Base-by-base conservation (phyloP, 2,888 invertebrate species). In the Rhingia rostrata region DNA sequence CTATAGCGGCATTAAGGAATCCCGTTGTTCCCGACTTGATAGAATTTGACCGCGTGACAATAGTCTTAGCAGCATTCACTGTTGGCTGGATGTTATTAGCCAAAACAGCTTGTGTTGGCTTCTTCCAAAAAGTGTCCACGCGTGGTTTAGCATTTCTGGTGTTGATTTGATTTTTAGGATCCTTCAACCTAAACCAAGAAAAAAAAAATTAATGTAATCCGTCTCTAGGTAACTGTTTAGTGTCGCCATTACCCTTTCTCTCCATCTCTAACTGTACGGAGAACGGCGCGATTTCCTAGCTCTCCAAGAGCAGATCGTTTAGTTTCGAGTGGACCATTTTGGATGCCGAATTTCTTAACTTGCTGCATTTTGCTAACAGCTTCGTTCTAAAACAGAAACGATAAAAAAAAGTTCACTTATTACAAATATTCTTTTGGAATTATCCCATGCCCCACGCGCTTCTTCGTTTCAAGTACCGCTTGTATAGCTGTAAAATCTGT, bases 281-380 rank as follows among this genome's bases (percentile, higher is more conserved):
- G 89, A 4, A 90, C 77, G 12, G 92, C 92, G 78, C 92, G 92
- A 87, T 93, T 93, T 33, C 93, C 92, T 61, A 93, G 89, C 87
- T 93, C 93, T 4, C 93, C 93, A 43, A 93, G 88, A 12, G 92
- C 93, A 30, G 93, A 90, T 85, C 93, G 89, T 84, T 90, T 91
- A 49, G 88, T 86, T 51, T 88, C 88, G 2, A 14, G 87, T 86
- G 85, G 86, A 45, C 88, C 86, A 78, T 88, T 88, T 60, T 88
- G 87, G 69, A 87, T 87, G 74, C 87, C 88, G 74, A 90, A 60
- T 87, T 91, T 91, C 82, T 90, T 90, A 2, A 88, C 87, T 60
- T 88, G 89, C 39, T 88, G 89, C 10, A 87, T 83, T 37, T 88
- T 80, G 7, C 33, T 89, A 66, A 88, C 90, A 49, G 88, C 86